Evolutionary conservation across 2,113 vertebrate species (phyloP), one percentile per base, ranked within the genome.

Genomic region (Neomonachus schauinslandi): DNA sequence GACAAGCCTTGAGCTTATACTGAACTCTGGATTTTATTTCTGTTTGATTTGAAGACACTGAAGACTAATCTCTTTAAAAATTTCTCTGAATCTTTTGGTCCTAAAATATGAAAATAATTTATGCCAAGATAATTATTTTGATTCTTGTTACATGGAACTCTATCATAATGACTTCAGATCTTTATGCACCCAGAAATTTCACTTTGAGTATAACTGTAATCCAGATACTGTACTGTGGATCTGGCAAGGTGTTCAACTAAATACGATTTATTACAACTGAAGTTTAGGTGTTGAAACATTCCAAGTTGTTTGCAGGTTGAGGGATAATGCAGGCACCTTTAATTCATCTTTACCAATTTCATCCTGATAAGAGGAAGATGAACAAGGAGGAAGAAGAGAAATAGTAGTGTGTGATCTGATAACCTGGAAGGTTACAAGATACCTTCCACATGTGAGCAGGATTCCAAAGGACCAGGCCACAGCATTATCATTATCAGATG

Each of bases 101-200:
- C n/a, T 83, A 24, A 53, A 79, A 42, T 61, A 96, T 76, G 72
- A 89, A 95, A 84, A 92, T 80, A 80, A 95, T 92, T 89, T 93
- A 89, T 28, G 74, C 7, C 24, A 49, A 87, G 89, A 59, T 90
- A 87, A 96, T 94, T 71, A 72, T 84, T 96, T 76, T 96, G 95
- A 83, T 89, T 97, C 63, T 86, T 88, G 22, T 82, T 67, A 57
- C 76, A 63, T 16, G 26, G 49, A 96, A 89, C 28, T 95, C 77
- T 84, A 31, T 72, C 53, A 67, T 61, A 55, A 85, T 93, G 53
- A 86, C 85, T 91, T 89, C 51, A 76, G 46, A 61, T 81, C 36
- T 33, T 74, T 53, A 57, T 65, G 18, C 16, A 83, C 31, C 2
- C 74, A 83, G 33, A 18, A 16, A 42, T 81, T 89, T 95, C 51